Evolutionary conservation across 2,113 vertebrate species (phyloP).

Genomic region (Neodontobutis hainanensis): DNA sequence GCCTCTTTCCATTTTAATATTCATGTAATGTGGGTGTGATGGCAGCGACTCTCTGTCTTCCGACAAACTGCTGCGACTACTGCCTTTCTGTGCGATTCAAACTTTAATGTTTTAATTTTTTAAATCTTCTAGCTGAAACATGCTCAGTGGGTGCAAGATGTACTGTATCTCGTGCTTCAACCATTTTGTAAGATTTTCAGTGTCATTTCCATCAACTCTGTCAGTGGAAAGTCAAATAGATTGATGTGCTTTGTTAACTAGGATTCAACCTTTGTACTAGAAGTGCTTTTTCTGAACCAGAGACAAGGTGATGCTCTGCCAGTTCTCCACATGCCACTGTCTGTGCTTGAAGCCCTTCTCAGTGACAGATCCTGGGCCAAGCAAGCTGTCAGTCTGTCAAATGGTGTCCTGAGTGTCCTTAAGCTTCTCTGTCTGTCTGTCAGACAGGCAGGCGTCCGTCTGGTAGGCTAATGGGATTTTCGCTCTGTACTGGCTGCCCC

Average conservation of each 20-base stretch:
- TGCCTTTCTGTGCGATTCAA: no score
- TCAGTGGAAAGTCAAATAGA: constrained; percentile 38
- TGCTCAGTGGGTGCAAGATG: background rate
- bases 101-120: no score
- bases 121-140: background rate
- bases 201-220: constrained; percentile 23
- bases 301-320: constrained; percentile 21
- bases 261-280: constrained; percentile 22
- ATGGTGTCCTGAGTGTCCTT: constrained; percentile 47
- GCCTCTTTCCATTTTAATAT: constrained; percentile 41
- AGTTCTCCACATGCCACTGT: constrained; percentile 10
- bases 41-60: constrained; percentile 36
- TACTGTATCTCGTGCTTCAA: background rate
- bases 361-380: constrained; percentile 25
- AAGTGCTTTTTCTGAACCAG: constrained; percentile 14
- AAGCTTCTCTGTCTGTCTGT: constrained; percentile 57
- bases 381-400: constrained; percentile 47
- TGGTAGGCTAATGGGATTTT: constrained; percentile 77
- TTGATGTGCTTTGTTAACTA: constrained; percentile 39
- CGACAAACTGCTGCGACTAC: constrained; percentile 21
- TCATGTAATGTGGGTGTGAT: constrained; percentile 22
- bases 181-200: constrained; percentile 4
- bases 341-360: constrained; percentile 14
- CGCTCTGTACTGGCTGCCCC: constrained; percentile 63
- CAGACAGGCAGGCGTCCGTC: constrained; percentile 58